A percentile compares a stretch with the other conserved stretches of the same genome.
Conservation (phyloP, 2,888 invertebrate genomes). For the Encarsia formosa region DNA sequence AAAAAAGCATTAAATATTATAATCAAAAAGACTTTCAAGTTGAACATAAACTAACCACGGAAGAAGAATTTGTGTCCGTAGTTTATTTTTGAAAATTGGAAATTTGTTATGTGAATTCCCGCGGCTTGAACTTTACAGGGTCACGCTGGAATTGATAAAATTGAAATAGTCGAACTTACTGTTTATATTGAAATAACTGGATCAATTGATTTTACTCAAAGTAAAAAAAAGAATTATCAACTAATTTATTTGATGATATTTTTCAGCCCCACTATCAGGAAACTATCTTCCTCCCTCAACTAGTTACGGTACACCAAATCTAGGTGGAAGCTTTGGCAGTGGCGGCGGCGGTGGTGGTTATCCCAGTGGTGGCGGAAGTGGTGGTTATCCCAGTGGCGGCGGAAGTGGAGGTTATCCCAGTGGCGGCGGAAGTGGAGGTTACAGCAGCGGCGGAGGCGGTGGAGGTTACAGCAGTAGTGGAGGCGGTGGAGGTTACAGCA, state of each 20-base stretch:
- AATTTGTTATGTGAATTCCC: too few species aligned
- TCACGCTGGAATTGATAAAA: too few species aligned
- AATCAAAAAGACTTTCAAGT: too few species aligned
- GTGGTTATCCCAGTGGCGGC: constrained; percentile 3
- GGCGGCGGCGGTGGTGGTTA: constrained; percentile 35
- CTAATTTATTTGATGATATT: neutral
- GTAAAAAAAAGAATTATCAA: too few species aligned
- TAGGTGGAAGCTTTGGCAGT: constrained; percentile 39
- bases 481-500: constrained; percentile 9
- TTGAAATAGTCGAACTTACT: too few species aligned
- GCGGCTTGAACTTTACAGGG: too few species aligned
- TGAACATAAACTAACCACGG: too few species aligned
- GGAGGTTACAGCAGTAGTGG: constrained; percentile 37
- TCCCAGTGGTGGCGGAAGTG: constrained; percentile 36
- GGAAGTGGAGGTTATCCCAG: constrained; percentile 43
- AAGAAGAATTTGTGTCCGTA: too few species aligned
- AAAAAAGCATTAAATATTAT: too few species aligned
- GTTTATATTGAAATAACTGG: too few species aligned
- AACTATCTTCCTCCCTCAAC: constrained; percentile 60
- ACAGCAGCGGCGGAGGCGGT: constrained; percentile 39
- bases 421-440: constrained; percentile 13
- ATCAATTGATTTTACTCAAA: too few species aligned
- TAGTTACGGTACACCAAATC: constrained; percentile 51
- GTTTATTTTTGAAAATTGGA: too few species aligned
- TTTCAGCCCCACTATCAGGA: constrained; percentile 56